Evolutionary conservation across 2,113 vertebrate species (phyloP).

Genomic region (Macquaria australasica): DNA sequence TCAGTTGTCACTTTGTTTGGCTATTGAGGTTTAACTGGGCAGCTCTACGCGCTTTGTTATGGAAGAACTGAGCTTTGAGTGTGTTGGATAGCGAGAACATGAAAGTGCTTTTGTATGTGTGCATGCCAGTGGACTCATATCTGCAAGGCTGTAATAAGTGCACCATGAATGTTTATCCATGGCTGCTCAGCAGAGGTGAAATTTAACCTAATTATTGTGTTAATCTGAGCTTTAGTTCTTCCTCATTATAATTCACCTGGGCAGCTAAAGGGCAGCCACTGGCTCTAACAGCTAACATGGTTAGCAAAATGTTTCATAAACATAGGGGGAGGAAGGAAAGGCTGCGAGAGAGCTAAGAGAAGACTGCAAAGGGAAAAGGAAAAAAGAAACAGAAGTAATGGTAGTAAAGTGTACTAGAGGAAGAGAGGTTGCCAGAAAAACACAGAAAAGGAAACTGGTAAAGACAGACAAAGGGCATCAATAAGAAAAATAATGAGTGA

Average conservation of each 20-base stretch:
- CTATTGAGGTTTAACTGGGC: constrained; percentile 19
- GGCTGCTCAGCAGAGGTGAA: constrained; percentile 28
- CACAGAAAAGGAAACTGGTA: not conserved
- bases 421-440: not conserved
- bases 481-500: not conserved
- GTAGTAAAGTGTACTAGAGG: not conserved
- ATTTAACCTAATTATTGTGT: constrained; percentile 45
- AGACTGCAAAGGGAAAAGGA: not conserved
- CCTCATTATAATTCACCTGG: constrained; percentile 70
- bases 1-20: constrained; percentile 51
- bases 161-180: not conserved
- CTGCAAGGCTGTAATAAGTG: constrained; percentile 13
- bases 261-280: constrained; percentile 17
- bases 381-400: not conserved
- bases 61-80: constrained; percentile 18
- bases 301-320: constrained; percentile 13
- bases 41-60: constrained; percentile 40
- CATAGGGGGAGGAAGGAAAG: not conserved
- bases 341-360: not conserved
- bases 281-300: constrained; percentile 22
- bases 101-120: constrained; percentile 30
- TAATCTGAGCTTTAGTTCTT: constrained; percentile 46
- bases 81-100: constrained; percentile 36
- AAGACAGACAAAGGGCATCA: not conserved
- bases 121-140: constrained; percentile 27